These are phyloP conservation scores for Condylura cristata DNA, from an alignment of 2,113 vertebrate species.

Conservation along the genomic window DNA sequence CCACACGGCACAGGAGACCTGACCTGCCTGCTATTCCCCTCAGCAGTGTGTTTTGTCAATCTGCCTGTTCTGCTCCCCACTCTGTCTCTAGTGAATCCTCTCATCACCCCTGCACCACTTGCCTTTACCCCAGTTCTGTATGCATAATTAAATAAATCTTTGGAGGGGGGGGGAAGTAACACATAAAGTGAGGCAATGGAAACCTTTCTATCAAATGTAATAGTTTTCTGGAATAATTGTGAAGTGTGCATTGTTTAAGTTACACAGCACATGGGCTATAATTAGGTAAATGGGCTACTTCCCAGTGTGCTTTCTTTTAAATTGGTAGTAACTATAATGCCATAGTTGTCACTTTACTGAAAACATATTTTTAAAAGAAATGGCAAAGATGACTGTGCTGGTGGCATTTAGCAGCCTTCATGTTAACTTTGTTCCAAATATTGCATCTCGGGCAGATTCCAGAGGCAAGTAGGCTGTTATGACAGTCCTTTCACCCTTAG, in stretches of 20 bases:
- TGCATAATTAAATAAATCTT: too few relatives aligned
- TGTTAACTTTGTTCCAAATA: background rate
- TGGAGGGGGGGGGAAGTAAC: too few relatives aligned
- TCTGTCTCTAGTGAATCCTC: too few relatives aligned
- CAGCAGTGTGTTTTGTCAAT: too few relatives aligned
- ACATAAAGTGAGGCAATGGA: background rate
- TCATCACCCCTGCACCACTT: too few relatives aligned
- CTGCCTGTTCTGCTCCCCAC: too few relatives aligned
- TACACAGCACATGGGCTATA: background rate
- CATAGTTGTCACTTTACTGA: background rate
- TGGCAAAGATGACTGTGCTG: background rate
- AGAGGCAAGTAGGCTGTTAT: background rate
- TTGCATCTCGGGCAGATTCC: background rate
- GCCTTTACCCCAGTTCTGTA: too few relatives aligned
- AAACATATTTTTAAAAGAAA: constrained; percentile 36
- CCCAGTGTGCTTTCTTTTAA: constrained; percentile 35
- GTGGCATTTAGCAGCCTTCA: background rate
- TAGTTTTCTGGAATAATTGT: background rate
- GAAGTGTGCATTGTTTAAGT: background rate
- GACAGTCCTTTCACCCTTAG: background rate
- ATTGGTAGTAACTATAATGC: background rate
- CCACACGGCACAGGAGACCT: too few relatives aligned
- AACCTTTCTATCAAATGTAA: background rate
- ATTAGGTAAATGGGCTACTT: constrained; percentile 3
- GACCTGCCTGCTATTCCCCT: too few relatives aligned